A percentile compares a stretch with the other conserved stretches of the same genome.
phyloP scores from a whole-genome alignment of 1,140 invertebrate genomes.

The Leptoteleia sp. region DNA sequence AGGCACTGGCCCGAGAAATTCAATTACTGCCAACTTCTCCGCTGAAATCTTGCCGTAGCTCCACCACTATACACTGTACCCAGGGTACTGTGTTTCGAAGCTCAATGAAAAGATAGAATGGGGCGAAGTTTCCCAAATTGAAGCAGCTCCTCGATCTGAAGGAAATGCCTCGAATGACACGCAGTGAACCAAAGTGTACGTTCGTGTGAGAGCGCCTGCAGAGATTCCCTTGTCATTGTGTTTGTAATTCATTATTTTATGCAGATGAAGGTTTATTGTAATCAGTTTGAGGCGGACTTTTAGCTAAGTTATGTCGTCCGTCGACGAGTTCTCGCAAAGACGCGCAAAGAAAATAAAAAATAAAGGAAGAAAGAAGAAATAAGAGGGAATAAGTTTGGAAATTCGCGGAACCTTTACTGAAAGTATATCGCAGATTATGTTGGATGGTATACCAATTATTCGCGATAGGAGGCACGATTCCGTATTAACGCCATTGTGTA shows the following conservation, averaged over 20 bases:
- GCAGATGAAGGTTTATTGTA: conserved; percentile 63
- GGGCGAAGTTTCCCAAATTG: conserved; percentile 65
- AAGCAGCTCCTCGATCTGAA: conserved; percentile 63
- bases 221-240: conserved; percentile 45
- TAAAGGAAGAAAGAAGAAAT: neutral
- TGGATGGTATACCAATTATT: too few relatives aligned
- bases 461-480: too few relatives aligned
- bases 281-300: conserved; percentile 34
- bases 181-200: conserved; percentile 41
- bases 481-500: too few relatives aligned
- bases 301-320: conserved; percentile 19
- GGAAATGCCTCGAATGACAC: conserved; percentile 57
- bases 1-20: conserved; percentile 80
- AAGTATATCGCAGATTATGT: too few relatives aligned
- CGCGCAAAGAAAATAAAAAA: too few relatives aligned
- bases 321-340: conserved; percentile 27
- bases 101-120: conserved; percentile 72
- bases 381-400: too few relatives aligned
- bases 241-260: conserved; percentile 64
- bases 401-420: too few relatives aligned
- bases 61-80: conserved; percentile 71
- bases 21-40: conserved; percentile 80
- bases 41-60: conserved; percentile 71
- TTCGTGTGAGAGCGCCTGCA: conserved; percentile 28
- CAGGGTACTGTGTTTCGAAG: conserved; percentile 76